Base-by-base conservation (phyloP, 1,140 invertebrate species). In the Formica selysi region DNA sequence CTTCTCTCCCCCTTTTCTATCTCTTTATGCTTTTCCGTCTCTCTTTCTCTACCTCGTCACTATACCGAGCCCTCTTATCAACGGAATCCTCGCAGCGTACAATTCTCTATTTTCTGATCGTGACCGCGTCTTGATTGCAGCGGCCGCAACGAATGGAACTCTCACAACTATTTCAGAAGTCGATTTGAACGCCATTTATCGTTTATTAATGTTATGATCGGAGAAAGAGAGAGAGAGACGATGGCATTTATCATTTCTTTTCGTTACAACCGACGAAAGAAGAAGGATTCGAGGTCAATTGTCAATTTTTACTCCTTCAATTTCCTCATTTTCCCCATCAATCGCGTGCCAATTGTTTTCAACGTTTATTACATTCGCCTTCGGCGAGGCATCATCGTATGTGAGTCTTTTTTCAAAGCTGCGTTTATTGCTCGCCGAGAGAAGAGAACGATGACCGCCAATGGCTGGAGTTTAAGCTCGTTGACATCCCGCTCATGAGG, bases 401-500 rank as follows among this genome's bases (percentile, higher is more conserved):
- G 64, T 19, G 22, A 70, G 54, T 36, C 11, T 78, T 78, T 78
- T 80, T 80, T 80, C 76, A 68, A 79, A 79, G 76, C 62, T 41
- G 64, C 64, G 65, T 26, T 38, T 19, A 54, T 57, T 51, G 68
- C 32, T 48, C 16, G 38, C n/a, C 22, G 59, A 74, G 73, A 85
- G 73, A 62, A 62, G 36, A 64, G 85, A 83, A 64, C 57, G 44
- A 78, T 13, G 36, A 38, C 22, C 54, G 41, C 38, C 78, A 86
- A 84, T 78, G 51, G 88, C 67, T 78, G 86, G 86, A 94, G 92
- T 94, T 80, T 93, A 91, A 93, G 91, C 94, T 94, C 90, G 92
- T 94, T 94, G 94, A 94, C 93, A 94, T 91, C 84, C 86, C 62
- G 89, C 76, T 92, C 85, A 92, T 91, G 92, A 93, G 94, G 94